Percentiles rank a stretch among this genome's conserved stretches.
Evolutionary conservation across 2,797 vertebrate species (phyloP).

Genomic region (Phaenicophaeus curvirostris): DNA sequence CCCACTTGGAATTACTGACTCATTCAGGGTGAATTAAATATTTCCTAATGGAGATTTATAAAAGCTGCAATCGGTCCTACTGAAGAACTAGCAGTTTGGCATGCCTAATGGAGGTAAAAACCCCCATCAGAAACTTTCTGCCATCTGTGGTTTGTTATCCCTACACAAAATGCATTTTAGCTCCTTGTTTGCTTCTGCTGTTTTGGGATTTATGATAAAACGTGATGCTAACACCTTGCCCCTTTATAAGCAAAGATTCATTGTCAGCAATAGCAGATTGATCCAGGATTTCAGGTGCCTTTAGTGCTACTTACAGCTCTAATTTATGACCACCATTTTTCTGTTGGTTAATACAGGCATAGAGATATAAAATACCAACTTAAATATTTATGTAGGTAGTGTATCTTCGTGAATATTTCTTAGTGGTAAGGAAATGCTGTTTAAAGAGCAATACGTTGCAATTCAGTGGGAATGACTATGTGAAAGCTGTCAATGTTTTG

Average conservation of each 20-base stretch:
- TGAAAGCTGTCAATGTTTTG: conserved; percentile 67
- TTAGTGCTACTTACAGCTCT: not conserved
- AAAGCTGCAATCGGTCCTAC: not conserved
- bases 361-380: conserved; percentile 22
- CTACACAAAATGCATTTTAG: not conserved
- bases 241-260: not conserved
- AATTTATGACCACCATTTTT: not conserved
- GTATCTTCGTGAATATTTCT: conserved; percentile 10
- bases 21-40: not conserved
- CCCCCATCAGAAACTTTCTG: not conserved
- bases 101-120: not conserved
- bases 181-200: not conserved
- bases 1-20: conserved; percentile 16
- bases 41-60: conserved; percentile 6
- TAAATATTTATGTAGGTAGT: conserved; percentile 59
- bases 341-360: conserved; percentile 3
- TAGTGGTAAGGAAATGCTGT: conserved; percentile 12
- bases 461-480: conserved; percentile 47
- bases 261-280: not conserved
- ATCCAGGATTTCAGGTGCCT: not conserved
- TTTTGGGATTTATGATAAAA: not conserved
- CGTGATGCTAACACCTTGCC: not conserved
- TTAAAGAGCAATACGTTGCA: conserved; percentile 45
- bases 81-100: not conserved
- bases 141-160: not conserved